Evolutionary conservation across 2,797 vertebrate genomes (phyloP).

Genomic region (Mus minutoides): DNA sequence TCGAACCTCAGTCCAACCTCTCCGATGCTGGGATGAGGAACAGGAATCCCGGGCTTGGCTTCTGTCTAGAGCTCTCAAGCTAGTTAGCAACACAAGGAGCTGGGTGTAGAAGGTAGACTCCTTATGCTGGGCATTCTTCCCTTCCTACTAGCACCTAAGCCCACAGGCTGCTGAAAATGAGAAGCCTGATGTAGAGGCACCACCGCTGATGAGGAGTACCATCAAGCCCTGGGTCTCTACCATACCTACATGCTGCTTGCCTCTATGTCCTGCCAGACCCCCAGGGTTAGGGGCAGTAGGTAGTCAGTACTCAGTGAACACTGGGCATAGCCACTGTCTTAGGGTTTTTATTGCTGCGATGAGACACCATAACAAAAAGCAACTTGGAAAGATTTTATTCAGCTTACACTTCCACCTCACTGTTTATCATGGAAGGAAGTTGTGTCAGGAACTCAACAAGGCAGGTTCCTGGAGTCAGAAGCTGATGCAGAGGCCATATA

Average conservation of each 20-base stretch:
- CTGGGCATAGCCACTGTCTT: neutral
- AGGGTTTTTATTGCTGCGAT: neutral
- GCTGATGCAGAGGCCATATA: too few species aligned
- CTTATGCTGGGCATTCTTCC: neutral
- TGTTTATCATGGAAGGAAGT: too few species aligned
- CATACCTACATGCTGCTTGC: neutral
- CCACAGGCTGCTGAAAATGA: neutral
- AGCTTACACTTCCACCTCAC: too few species aligned
- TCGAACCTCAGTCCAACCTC: neutral
- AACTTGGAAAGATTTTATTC: too few species aligned
- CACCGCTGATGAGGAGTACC: neutral
- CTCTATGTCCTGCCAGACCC: neutral
- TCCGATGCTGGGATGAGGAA: neutral
- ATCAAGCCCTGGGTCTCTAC: neutral
- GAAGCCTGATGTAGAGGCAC: neutral
- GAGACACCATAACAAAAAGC: neutral
- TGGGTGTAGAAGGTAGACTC: neutral
- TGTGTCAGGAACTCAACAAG: too few species aligned
- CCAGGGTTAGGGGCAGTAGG: neutral
- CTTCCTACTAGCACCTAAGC: neutral
- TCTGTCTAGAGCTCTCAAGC: neutral
- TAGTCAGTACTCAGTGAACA: neutral
- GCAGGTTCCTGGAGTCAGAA: too few species aligned
- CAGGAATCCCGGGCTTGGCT: neutral
- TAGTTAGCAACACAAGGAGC: neutral